Percentiles rank a stretch among this genome's conserved stretches.
Conservation (phyloP, 2,797 vertebrate genomes). For the Alauda arvensis region DNA sequence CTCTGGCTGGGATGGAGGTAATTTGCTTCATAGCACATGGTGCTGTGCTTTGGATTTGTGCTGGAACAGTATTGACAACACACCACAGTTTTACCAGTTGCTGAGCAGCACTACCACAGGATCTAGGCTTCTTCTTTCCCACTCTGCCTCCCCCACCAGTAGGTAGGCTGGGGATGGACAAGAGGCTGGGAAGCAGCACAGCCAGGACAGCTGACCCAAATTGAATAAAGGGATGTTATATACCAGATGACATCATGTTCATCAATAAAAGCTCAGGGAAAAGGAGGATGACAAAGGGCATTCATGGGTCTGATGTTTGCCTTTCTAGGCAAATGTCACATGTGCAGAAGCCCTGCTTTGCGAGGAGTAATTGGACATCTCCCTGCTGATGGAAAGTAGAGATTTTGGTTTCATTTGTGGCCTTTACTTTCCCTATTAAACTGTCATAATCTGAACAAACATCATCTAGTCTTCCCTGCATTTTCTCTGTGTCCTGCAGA, state of each 20-base stretch:
- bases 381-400: not conserved
- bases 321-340: not conserved
- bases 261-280: not conserved
- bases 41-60: not conserved
- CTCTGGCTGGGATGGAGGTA: not conserved
- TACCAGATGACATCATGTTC: not conserved
- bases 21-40: not conserved
- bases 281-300: not conserved
- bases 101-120: not conserved
- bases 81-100: not conserved
- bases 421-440: not conserved
- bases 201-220: not conserved
- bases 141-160: not conserved
- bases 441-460: not conserved
- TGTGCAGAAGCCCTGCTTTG: not conserved
- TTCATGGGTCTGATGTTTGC: not conserved
- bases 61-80: not conserved
- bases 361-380: fast-evolving
- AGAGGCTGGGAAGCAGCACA: not conserved
- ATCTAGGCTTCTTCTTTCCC: not conserved
- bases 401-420: not conserved
- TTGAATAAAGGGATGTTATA: not conserved
- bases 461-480: not conserved
- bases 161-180: not conserved
- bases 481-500: not conserved